These are phyloP conservation scores for Aurelia aurita complex sp. Pacific DNA, from an alignment of 30 jellyfish, hydroid and myxozoan species.

Conservation along the genomic window DNA sequence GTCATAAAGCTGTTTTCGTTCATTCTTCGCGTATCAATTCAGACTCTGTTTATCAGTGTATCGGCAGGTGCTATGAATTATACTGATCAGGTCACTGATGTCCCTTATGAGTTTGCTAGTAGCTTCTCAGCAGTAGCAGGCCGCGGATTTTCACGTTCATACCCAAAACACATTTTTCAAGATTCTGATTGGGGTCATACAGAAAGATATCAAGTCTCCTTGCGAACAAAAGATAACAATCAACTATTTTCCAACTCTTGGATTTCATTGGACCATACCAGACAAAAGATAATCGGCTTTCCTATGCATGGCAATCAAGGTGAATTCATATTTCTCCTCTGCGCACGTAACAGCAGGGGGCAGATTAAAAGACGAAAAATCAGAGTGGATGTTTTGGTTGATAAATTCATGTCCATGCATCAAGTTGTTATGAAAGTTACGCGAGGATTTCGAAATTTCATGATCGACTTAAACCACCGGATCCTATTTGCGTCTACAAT, in stretches of 20 bases:
- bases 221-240: slow-evolving; percentile 59
- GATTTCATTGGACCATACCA: slow-evolving; percentile 53
- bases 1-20: slow-evolving; percentile 14
- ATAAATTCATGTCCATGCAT: slow-evolving; percentile 22
- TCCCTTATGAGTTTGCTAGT: slow-evolving; percentile 8
- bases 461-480: slow-evolving; percentile 24
- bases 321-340: slow-evolving; percentile 45
- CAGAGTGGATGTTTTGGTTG: slow-evolving; percentile 35
- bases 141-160: slow-evolving; percentile 50
- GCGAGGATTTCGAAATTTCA: slow-evolving; percentile 46
- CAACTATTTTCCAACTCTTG: slow-evolving; percentile 67
- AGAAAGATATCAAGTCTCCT: slow-evolving; percentile 33
- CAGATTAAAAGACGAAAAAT: slow-evolving; percentile 33
- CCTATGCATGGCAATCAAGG: slow-evolving; percentile 81
- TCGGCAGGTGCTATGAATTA: too few relatives aligned
- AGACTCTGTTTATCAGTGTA: too few relatives aligned
- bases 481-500: slow-evolving; percentile 20
- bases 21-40: not conserved
- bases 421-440: slow-evolving; percentile 26
- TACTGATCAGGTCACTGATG: not conserved
- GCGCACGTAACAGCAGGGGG: slow-evolving; percentile 53
- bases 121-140: slow-evolving; percentile 49
- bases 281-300: slow-evolving; percentile 60
- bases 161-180: slow-evolving; percentile 20
- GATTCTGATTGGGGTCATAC: slow-evolving; percentile 34